Evolutionary conservation across 2,888 invertebrate species (phyloP).

Genomic region (Drosophila monieri): DNA sequence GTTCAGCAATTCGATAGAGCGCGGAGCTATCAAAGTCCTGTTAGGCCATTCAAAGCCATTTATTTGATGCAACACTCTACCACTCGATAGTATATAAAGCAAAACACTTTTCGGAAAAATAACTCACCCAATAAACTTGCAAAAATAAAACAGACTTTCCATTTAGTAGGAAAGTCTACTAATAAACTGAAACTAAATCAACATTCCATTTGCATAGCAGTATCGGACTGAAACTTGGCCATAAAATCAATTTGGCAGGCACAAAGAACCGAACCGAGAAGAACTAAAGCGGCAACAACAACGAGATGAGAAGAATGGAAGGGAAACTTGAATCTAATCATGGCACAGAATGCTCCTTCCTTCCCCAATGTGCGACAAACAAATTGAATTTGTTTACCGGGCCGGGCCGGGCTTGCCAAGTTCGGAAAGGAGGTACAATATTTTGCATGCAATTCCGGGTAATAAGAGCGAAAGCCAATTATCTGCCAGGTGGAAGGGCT

Average conservation of each 20-base stretch:
- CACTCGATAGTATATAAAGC: neutral
- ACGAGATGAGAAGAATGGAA: slow-evolving; percentile 15
- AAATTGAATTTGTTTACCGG: slow-evolving; percentile 62
- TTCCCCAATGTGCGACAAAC: slow-evolving; percentile 54
- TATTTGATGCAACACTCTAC: neutral
- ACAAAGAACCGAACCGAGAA: slow-evolving; percentile 20
- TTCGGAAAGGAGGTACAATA: slow-evolving; percentile 19
- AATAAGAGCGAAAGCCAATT: slow-evolving; percentile 59
- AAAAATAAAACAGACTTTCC: neutral
- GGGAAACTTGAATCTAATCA: slow-evolving; percentile 42
- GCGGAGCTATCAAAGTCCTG: too few species aligned
- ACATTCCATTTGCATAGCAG: slow-evolving; percentile 10
- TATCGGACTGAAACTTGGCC: slow-evolving; percentile 8
- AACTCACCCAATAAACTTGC: neutral
- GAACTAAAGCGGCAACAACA: neutral
- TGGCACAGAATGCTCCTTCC: slow-evolving; percentile 41
- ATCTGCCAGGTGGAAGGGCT: slow-evolving; percentile 23
- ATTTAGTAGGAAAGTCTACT: slow-evolving; percentile 4
- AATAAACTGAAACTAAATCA: slow-evolving; percentile 21
- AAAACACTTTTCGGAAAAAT: neutral
- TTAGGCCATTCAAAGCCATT: neutral
- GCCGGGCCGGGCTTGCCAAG: slow-evolving; percentile 24
- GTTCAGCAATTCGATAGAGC: too few species aligned
- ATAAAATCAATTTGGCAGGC: slow-evolving; percentile 17
- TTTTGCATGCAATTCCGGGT: slow-evolving; percentile 43